Evolutionary conservation across 2,888 invertebrate species (phyloP).

Genomic region (Amphipoea lucens): DNA sequence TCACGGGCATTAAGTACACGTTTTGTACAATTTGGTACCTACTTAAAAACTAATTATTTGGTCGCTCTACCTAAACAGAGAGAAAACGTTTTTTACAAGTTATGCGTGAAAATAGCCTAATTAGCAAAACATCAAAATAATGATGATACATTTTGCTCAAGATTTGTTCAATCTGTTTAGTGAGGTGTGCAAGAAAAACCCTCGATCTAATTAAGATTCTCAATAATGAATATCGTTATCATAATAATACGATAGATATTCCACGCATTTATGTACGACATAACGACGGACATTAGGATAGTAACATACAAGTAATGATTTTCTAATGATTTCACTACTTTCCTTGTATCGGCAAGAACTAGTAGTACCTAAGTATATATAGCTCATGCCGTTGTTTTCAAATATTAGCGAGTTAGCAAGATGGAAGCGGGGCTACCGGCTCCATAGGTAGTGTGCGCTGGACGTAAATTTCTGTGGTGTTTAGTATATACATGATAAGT

Average conservation of each 20-base stretch:
- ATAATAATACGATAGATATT: conserved; percentile 12
- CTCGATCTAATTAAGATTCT: conserved; percentile 24
- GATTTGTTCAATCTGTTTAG: conserved; percentile 16
- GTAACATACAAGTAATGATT: conserved; percentile 37
- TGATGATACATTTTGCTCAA: not conserved
- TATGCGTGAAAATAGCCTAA: not conserved
- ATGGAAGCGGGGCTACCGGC: not conserved
- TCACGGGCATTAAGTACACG: conserved; percentile 42
- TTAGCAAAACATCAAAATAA: not conserved
- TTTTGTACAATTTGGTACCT: conserved; percentile 32
- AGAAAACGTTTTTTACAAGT: not conserved
- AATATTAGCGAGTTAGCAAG: not conserved
- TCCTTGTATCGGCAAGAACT: not conserved
- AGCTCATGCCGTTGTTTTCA: not conserved
- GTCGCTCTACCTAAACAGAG: not conserved
- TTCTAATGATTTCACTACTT: conserved; percentile 35
- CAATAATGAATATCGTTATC: conserved; percentile 41
- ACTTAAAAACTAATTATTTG: conserved; percentile 21
- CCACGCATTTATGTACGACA: conserved; percentile 27
- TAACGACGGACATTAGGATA: conserved; percentile 36
- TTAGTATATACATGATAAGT: not conserved
- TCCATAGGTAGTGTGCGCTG: not conserved
- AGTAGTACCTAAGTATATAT: not conserved
- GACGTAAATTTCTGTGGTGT: not conserved
- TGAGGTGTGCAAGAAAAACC: conserved; percentile 20